phyloP scores from a whole-genome alignment of 2,797 vertebrate species.

The Brachyalestes nurse region DNA sequence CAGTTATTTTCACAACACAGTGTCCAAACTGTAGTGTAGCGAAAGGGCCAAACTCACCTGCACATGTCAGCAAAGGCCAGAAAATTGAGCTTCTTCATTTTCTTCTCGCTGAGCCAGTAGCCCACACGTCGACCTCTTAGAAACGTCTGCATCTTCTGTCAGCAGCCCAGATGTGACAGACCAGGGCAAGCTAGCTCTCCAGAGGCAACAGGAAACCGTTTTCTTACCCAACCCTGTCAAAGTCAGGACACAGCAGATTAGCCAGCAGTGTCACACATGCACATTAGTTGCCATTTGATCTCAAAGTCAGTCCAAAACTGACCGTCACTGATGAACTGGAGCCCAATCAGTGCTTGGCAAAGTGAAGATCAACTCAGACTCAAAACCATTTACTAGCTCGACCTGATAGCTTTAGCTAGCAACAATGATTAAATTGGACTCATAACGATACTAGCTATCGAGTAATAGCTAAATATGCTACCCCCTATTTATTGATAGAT shows the following conservation, averaged over 20 bases:
- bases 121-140: slow-evolving; percentile 93
- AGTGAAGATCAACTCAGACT: slow-evolving; percentile 8
- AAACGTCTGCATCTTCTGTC: slow-evolving; percentile 91
- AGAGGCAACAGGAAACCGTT: slow-evolving; percentile 57
- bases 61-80: slow-evolving; percentile 96
- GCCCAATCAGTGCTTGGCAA: neutral
- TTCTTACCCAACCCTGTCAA: slow-evolving; percentile 51
- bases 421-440: neutral
- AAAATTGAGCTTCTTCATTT: slow-evolving; percentile 98
- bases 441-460: too few species aligned
- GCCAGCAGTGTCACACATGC: neutral
- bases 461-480: too few species aligned
- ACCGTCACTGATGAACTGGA: neutral
- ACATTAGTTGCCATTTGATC: neutral
- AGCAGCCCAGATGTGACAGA: slow-evolving; percentile 59
- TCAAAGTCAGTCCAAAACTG: neutral
- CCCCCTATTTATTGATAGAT: too few species aligned
- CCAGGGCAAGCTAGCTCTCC: slow-evolving; percentile 62
- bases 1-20: too few species aligned
- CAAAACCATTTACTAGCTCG: neutral
- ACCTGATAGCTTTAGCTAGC: neutral
- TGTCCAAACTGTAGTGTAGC: too few species aligned
- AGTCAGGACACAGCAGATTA: slow-evolving; percentile 21
- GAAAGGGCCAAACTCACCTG: slow-evolving; percentile 79
- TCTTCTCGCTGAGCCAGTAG: slow-evolving; percentile 99